Evolutionary conservation across 2,113 vertebrate species (phyloP).

Genomic region (Anguilla rostrata): DNA sequence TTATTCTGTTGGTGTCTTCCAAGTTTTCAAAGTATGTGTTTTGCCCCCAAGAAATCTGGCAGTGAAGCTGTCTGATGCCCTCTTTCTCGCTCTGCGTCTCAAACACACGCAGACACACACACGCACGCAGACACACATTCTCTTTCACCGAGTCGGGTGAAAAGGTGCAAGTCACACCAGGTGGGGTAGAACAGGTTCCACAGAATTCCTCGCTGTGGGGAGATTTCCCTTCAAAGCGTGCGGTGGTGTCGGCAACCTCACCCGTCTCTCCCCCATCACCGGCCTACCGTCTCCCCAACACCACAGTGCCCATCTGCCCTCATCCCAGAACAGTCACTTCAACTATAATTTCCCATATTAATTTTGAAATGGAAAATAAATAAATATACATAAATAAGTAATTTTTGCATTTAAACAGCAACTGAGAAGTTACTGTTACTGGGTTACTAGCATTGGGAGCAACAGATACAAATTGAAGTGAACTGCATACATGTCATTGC

Average conservation of each 20-base stretch:
- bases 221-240: constrained; percentile 25
- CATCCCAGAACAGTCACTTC: neutral
- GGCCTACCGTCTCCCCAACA: neutral
- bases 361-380: neutral
- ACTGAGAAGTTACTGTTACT: too few species aligned
- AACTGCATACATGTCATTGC: too few species aligned
- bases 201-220: constrained; percentile 58
- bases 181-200: constrained; percentile 68
- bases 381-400: neutral
- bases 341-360: neutral
- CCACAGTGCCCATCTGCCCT: neutral
- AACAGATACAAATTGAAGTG: too few species aligned
- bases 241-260: constrained; percentile 15
- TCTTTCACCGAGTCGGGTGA: constrained; percentile 52
- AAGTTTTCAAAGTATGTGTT: constrained; percentile 75
- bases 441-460: too few species aligned
- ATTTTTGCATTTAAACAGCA: too few species aligned
- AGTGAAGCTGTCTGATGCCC: constrained; percentile 62
- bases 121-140: neutral
- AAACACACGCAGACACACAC: neutral
- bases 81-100: constrained; percentile 48
- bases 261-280: neutral
- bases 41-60: constrained; percentile 76
- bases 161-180: constrained; percentile 47
- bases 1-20: constrained; percentile 68